Evolutionary conservation across 2,113 vertebrate genomes (phyloP).

Genomic region (Axis porcinus): DNA sequence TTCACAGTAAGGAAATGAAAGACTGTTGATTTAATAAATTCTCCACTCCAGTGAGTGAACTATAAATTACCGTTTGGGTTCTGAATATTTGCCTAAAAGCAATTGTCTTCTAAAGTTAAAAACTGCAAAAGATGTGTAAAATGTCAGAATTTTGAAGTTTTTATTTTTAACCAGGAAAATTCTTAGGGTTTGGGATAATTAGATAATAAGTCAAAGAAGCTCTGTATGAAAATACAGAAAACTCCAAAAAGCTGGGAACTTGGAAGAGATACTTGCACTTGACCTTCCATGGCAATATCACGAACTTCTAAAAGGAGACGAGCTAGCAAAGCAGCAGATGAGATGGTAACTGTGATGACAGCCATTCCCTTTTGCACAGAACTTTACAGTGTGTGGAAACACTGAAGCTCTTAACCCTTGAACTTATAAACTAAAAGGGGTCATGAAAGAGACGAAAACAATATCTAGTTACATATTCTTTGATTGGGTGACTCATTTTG

Average conservation of each 20-base stretch:
- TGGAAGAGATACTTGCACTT: not conserved
- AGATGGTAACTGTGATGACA: not conserved
- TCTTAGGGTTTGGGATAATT: not conserved
- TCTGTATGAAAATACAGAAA: constrained; percentile 34
- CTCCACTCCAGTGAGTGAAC: constrained; percentile 52
- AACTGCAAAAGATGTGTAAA: not conserved
- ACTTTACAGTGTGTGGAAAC: not conserved
- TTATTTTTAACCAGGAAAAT: not conserved
- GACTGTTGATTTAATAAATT: constrained; percentile 58
- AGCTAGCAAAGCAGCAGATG: not conserved
- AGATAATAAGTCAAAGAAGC: not conserved
- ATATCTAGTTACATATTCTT: constrained; percentile 1
- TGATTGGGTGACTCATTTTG: constrained; percentile 6
- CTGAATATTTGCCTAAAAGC: constrained; percentile 31
- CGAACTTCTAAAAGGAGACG: not conserved
- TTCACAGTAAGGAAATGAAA: constrained; percentile 47
- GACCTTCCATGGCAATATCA: not conserved
- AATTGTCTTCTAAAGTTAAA: constrained; percentile 54
- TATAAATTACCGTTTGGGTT: constrained; percentile 47
- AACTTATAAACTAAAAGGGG: not conserved
- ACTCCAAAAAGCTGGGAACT: not conserved
- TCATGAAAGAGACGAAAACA: not conserved
- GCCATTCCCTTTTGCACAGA: not conserved
- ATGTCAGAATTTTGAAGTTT: constrained; percentile 30
- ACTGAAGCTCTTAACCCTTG: not conserved